Evolutionary conservation across 1,140 invertebrate species (phyloP), one percentile per base, ranked within the genome.

Genomic region (Scaptomyza pallida): DNA sequence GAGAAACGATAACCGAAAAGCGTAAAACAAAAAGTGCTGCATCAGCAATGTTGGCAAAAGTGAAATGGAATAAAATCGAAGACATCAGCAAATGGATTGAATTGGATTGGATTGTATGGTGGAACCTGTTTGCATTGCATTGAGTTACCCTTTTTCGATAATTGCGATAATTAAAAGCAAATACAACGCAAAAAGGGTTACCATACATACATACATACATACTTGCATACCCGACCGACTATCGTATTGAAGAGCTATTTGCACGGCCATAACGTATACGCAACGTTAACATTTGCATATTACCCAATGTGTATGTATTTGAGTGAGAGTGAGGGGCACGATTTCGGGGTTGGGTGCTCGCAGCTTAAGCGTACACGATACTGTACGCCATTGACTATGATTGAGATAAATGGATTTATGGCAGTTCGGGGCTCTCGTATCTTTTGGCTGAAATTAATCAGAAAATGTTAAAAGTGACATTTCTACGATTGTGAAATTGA

Each of bases 91-190:
- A 86, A 88, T 83, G 82, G 78, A 60, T 54, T 83, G 82, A 64
- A 60, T 54, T 40, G 44, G 40, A n/a, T n/a, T n/a, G n/a, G n/a
- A n/a, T n/a, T n/a, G n/a, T n/a, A n/a, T n/a, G n/a, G n/a, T n/a
- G 40, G 54, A 21, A 40, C 51, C 44, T 55, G 64, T 86, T 85
- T 77, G 70, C 81, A 47, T 59, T 80, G 73, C 81, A 67, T 73
- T 77, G 81, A 69, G 69, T 63, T 80, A 86, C 74, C 82, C 81
- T 81, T 86, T 86, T 86, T 64, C 44, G 78, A 86, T 86, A 86
- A 86, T 86, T 86, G 85, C 81, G 82, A 81, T 86, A 86, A 86
- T 86, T 86, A 83, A 86, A 86, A 86, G 81, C 85, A 86, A 86
- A 86, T 86, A 86, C 78, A 80, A 73, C 74, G 74, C 65, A 72